Percentiles rank a stretch among this genome's conserved stretches.
phyloP scores from a whole-genome alignment of 2,113 vertebrate genomes.

The Melanerpes formicivorus region DNA sequence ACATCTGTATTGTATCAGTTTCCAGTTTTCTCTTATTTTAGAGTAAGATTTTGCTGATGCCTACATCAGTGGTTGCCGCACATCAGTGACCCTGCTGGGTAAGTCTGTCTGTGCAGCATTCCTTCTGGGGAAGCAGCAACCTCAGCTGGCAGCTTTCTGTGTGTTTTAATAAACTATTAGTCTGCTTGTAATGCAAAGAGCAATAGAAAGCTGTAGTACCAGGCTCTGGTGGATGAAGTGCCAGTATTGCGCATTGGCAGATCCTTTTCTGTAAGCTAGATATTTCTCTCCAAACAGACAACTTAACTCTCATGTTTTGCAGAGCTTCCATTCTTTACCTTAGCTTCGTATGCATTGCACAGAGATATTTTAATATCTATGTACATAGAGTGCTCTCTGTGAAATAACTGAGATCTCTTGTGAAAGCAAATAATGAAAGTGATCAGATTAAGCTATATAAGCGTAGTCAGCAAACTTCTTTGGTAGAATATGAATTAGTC shows the following conservation, averaged over 20 bases:
- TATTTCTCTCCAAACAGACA: rapidly evolving
- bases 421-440: not conserved
- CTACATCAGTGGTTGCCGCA: not conserved
- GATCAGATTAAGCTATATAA: not conserved
- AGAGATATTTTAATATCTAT: not conserved
- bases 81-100: not conserved
- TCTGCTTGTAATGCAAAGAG: not conserved
- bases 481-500: not conserved
- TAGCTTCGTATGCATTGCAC: not conserved
- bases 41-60: not conserved
- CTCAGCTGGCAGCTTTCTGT: not conserved
- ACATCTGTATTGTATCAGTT: not conserved
- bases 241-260: not conserved
- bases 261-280: not conserved
- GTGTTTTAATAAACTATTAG: not conserved
- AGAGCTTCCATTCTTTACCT: not conserved
- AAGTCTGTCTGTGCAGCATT: not conserved
- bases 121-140: not conserved
- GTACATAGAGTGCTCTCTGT: not conserved
- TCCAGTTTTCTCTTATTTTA: not conserved
- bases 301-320: not conserved
- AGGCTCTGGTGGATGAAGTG: not conserved
- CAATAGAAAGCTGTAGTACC: not conserved
- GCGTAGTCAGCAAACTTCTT: not conserved
- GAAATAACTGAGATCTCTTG: not conserved